Base-by-base conservation (phyloP, 2,888 invertebrate species). In the Conomelus anceps region DNA sequence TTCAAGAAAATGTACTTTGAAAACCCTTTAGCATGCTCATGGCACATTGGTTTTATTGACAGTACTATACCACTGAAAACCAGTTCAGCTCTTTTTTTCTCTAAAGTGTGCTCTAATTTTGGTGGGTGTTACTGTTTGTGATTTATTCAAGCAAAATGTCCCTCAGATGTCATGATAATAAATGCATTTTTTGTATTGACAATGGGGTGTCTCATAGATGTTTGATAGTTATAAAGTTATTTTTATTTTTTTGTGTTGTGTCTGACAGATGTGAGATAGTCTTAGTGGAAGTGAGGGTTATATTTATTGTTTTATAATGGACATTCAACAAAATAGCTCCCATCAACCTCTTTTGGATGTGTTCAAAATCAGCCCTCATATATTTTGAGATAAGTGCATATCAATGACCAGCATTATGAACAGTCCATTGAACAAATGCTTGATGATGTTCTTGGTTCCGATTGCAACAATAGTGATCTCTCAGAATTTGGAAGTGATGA, bases 1-100 rank as follows among this genome's bases (percentile, higher is more conserved):
- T 89, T 89, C 29, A 89, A 89, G 34, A 88, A 89, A 88, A 88
- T 88, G 84, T 88, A 88, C 26, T 88, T 88, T 20, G 85, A 88
- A 22, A 84, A 88, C 24, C 89, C 23, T 24, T 23, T 89, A 17
- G 86, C 89, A 7, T 89, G 41, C 86, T 34, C 34, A 22, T 85
- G 29, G 26, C 89, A 89, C 41, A 22, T 89, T n/a, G n/a, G 23
- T 34, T 89, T 89, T 89, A 86, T 89, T 86, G 26, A 86, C 24
- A 89, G n/a, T n/a, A n/a, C n/a, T n/a, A n/a, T n/a, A n/a, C n/a
- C n/a, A n/a, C n/a, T n/a, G n/a, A n/a, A n/a, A n/a, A n/a, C n/a
- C n/a, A n/a, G n/a, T n/a, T n/a, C n/a, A n/a, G n/a, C n/a, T n/a
- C n/a, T n/a, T n/a, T n/a, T n/a, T n/a, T n/a, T n/a, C n/a, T n/a